These are phyloP conservation scores for Papilio aristodemus DNA, from an alignment of 1,140 invertebrate genomes.

Conservation along the genomic window DNA sequence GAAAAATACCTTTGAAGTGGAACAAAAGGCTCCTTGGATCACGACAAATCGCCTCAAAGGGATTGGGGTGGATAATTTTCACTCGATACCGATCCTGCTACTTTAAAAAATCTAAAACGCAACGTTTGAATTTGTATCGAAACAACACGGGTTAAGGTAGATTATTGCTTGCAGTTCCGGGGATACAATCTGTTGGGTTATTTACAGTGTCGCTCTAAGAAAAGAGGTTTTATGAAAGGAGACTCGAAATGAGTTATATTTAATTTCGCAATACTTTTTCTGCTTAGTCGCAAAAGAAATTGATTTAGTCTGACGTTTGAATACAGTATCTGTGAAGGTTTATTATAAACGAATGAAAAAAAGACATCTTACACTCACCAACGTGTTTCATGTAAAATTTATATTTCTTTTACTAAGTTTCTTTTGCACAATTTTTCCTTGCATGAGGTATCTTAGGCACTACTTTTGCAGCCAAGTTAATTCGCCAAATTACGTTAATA, in stretches of 20 bases:
- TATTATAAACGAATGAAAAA: constrained; percentile 24
- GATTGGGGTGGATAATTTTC: constrained; percentile 70
- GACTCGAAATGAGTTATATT: constrained; percentile 71
- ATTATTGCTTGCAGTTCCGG: constrained; percentile 29
- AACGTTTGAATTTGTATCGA: constrained; percentile 39
- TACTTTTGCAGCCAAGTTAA: no score
- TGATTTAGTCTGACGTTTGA: constrained; percentile 49
- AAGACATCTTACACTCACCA: not conserved
- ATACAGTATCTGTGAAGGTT: constrained; percentile 36
- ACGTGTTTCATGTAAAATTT: not conserved
- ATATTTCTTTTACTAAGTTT: not conserved
- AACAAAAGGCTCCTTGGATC: constrained; percentile 61
- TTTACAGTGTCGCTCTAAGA: constrained; percentile 66
- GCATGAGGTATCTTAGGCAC: no score
- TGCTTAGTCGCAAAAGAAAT: constrained; percentile 48
- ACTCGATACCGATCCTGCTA: constrained; percentile 67
- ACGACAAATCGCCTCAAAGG: constrained; percentile 72
- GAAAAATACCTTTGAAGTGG: constrained; percentile 68
- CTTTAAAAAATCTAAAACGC: constrained; percentile 49
- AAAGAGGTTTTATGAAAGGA: constrained; percentile 67
- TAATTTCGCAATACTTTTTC: constrained; percentile 64
- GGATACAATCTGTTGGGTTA: constrained; percentile 51
- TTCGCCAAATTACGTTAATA: no score
- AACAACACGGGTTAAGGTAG: constrained; percentile 17
- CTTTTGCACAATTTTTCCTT: not conserved